phyloP scores from a whole-genome alignment of 2,113 vertebrate species.

The Phodopus roborovskii region DNA sequence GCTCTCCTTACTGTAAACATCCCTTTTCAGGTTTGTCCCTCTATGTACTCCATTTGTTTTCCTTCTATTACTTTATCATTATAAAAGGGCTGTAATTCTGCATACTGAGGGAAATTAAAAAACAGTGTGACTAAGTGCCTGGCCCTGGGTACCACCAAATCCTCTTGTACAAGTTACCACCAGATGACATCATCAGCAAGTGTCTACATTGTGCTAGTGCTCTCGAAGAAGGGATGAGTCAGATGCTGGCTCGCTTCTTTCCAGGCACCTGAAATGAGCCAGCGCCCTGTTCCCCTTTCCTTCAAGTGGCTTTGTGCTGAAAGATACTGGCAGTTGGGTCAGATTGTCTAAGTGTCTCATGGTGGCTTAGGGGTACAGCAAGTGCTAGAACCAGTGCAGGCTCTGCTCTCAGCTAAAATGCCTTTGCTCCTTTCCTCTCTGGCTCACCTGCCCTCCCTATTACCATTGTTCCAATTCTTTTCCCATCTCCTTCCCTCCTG shows the following conservation, averaged over 20 bases:
- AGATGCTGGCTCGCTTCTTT: constrained; percentile 10
- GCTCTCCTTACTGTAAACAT: not conserved
- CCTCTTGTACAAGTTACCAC: not conserved
- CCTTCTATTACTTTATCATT: not conserved
- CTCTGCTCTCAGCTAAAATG: not conserved
- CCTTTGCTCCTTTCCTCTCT: not conserved
- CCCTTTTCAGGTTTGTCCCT: not conserved
- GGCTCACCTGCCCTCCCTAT: not conserved
- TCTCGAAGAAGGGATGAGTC: constrained; percentile 9
- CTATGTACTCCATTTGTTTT: not conserved
- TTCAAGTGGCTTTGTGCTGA: not conserved
- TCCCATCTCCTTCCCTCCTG: not conserved
- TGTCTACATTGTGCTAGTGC: not conserved
- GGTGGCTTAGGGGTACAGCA: not conserved
- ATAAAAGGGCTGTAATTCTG: not conserved
- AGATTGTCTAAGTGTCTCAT: accelerated
- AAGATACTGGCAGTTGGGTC: not conserved
- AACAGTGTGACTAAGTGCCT: not conserved
- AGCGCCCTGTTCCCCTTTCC: not conserved
- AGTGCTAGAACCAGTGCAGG: accelerated
- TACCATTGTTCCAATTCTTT: not conserved
- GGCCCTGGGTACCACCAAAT: not conserved
- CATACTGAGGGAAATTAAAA: not conserved
- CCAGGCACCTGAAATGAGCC: not conserved
- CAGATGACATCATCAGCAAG: not conserved